Base-by-base conservation (phyloP, 2,888 invertebrate species). In the Axea sp. region DNA sequence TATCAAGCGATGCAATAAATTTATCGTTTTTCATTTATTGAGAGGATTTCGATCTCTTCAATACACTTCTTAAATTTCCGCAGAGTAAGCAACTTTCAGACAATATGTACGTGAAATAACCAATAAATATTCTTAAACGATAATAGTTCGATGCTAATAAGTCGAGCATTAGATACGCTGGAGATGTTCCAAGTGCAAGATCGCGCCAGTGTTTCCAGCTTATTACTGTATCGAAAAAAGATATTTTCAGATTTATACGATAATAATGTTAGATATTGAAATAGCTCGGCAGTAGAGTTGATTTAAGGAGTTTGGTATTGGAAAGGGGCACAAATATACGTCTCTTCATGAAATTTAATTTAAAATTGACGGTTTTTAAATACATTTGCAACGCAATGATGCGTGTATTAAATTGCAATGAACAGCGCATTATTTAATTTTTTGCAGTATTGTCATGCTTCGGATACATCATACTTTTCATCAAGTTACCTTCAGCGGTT, bases 111-210 rank as follows among this genome's bases (percentile, higher is more conserved):
- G 19, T 31, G 4, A 47, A 31, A 31, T 47, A 47, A 31, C 11
- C 31, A 47, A 47, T 47, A 47, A 47, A 47, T 47, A 47, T 47
- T 47, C 47, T 9, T 17, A 30, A 55, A 37, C 37, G 55, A 55
- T 55, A 53, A 41, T n/a, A 12, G 11, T 26, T 41, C 3, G 19
- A 30, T 39, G 15, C 41, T 55, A 55, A 55, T 55, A 55, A 55
- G 17, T 30, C 9, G 19, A 19, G 15, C 22, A 39, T 30, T 19
- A 39, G 39, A 39, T 39, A 11, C n/a, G n/a, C 22, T 22, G 39
- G 19, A 39, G 39, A 55, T 39, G 12, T n/a, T 30, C 39, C 19
- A 39, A 55, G 19, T 53, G 12, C 22, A 14, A 5, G 55, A 30
- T n/a, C n/a, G n/a, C n/a, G n/a, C n/a, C n/a, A n/a, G n/a, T n/a